Evolutionary conservation across 37 sponge, comb jelly and placozoan species (phyloP).

Genomic region (Ephydatia muelleri): DNA sequence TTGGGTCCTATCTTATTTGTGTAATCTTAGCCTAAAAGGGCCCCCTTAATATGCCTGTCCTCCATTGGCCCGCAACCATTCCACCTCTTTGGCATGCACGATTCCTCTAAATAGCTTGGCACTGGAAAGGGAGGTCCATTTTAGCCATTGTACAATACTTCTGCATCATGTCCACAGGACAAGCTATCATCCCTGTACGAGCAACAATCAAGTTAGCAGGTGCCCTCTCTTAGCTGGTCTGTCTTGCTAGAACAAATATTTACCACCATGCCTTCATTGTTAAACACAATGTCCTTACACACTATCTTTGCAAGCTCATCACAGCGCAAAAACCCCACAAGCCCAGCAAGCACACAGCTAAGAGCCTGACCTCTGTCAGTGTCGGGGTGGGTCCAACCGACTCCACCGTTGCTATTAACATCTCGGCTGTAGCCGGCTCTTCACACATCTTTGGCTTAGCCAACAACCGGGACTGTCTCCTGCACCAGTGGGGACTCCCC

Average conservation of each 20-base stretch:
- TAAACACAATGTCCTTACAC: not conserved
- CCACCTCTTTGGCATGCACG: not conserved
- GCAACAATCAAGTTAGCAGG: constrained; percentile 2
- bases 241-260: constrained; percentile 27
- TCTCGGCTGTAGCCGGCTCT: constrained; percentile 20
- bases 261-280: not conserved
- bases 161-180: constrained; percentile 29
- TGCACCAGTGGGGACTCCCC: too few relatives aligned
- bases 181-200: constrained; percentile 1
- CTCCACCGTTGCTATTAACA: not conserved
- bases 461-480: too few relatives aligned
- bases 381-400: not conserved
- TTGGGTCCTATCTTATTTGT: not conserved
- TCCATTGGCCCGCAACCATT: constrained; percentile 5
- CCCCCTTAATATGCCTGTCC: constrained; percentile 1
- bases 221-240: constrained; percentile 22
- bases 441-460: not conserved
- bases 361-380: not conserved
- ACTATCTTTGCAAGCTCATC: constrained; percentile 2
- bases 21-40: not conserved
- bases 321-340: constrained; percentile 19
- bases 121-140: not conserved
- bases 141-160: not conserved
- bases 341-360: constrained; percentile 4
- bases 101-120: constrained; percentile 17